Evolutionary conservation across 1,140 invertebrate species (phyloP).

Genomic region (Araneus ventricosus): DNA sequence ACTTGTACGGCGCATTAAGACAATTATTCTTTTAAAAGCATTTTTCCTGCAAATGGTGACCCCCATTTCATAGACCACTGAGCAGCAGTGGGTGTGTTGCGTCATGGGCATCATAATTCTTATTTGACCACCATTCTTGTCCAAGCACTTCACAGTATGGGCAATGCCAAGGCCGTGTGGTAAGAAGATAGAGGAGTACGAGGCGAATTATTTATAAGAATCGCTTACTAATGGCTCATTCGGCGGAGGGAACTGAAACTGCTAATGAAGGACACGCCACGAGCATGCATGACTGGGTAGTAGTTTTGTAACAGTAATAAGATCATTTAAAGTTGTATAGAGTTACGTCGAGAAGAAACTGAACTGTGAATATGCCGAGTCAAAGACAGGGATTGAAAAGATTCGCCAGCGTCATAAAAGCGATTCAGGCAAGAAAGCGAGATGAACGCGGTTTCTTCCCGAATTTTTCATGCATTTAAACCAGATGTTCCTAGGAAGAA

Average conservation of each 20-base stretch:
- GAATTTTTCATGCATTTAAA: too few relatives aligned
- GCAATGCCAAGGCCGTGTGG: constrained; percentile 49
- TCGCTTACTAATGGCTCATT: neutral
- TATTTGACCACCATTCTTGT: constrained; percentile 32
- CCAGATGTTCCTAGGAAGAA: too few relatives aligned
- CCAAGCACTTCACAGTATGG: neutral
- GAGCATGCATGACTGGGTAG: constrained; percentile 45
- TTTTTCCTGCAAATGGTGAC: constrained; percentile 12
- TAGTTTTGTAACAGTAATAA: neutral
- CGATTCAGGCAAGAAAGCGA: too few relatives aligned
- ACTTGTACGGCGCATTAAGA: neutral
- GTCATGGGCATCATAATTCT: neutral
- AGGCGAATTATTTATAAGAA: neutral
- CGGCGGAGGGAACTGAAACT: neutral
- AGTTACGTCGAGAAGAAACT: neutral
- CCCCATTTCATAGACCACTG: constrained; percentile 53
- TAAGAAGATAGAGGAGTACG: neutral
- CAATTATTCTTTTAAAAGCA: neutral
- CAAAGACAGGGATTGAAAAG: too few relatives aligned
- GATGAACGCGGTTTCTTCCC: too few relatives aligned
- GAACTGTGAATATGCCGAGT: neutral
- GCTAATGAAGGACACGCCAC: constrained; percentile 45
- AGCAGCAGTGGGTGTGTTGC: constrained; percentile 29
- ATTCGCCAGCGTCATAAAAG: too few relatives aligned
- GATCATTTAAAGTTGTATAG: neutral